Evolutionary conservation across 2,113 vertebrate genomes (phyloP).

Genomic region (Gavia stellata): DNA sequence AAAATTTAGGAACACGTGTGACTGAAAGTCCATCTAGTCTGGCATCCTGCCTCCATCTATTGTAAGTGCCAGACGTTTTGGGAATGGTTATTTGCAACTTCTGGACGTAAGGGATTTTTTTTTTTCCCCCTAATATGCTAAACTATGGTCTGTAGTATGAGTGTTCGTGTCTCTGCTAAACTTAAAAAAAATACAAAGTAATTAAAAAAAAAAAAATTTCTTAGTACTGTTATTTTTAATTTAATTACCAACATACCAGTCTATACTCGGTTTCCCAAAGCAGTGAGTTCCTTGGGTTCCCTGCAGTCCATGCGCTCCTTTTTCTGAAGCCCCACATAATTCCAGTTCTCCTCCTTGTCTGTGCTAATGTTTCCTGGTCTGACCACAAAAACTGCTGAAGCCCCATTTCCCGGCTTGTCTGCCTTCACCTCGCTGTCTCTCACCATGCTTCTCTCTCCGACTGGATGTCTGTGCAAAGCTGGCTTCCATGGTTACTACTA

Average conservation of each 20-base stretch:
- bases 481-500: slow-evolving; percentile 63
- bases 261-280: background rate
- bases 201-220: background rate
- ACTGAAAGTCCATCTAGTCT: background rate
- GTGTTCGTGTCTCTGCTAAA: background rate
- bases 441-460: background rate
- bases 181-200: background rate
- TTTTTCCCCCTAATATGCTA: background rate
- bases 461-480: background rate
- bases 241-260: background rate
- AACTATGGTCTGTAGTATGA: background rate
- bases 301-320: background rate
- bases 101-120: background rate
- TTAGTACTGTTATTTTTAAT: background rate
- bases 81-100: background rate
- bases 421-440: slow-evolving; percentile 17
- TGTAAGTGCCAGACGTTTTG: background rate
- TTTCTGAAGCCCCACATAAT: background rate
- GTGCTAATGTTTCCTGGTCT: background rate
- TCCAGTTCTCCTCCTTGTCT: background rate
- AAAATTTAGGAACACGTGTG: background rate
- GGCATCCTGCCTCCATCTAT: background rate
- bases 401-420: background rate
- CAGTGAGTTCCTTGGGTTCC: background rate
- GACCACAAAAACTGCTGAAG: background rate